Percentiles rank a stretch among this genome's conserved stretches.
These are phyloP conservation scores for Aphelenchoides fujianensis DNA, from an alignment of 1,140 invertebrate genomes.

Conservation along the genomic window DNA sequence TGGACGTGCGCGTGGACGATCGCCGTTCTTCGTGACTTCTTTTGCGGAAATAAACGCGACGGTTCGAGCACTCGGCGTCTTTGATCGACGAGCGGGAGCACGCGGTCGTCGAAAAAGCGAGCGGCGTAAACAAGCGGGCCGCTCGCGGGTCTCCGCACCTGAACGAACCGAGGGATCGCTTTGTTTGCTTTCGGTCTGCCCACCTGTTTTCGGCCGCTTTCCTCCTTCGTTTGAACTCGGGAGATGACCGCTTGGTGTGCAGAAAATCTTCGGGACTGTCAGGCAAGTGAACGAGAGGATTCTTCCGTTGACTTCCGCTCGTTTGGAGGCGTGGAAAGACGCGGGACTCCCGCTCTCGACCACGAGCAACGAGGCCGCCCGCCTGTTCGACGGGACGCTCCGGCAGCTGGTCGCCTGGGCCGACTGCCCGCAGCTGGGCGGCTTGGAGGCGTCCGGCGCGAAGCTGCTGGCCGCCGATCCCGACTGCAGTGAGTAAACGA, in stretches of 20 bases:
- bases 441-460: constrained; percentile 64
- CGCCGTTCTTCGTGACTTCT: background rate
- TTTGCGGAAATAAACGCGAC: too few relatives aligned
- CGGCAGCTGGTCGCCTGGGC: constrained; percentile 67
- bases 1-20: background rate
- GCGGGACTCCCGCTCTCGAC: constrained; percentile 63
- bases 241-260: constrained; percentile 54
- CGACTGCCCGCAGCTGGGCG: constrained; percentile 65
- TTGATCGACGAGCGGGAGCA: too few relatives aligned
- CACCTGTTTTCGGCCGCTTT: background rate
- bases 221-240: background rate
- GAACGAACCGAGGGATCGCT: too few relatives aligned
- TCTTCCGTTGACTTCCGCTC: too few relatives aligned
- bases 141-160: too few relatives aligned
- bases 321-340: constrained; percentile 63
- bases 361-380: constrained; percentile 65
- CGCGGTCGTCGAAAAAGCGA: too few relatives aligned
- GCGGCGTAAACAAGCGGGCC: too few relatives aligned
- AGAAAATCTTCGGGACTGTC: constrained; percentile 45
- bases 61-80: too few relatives aligned
- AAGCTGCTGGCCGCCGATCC: constrained; percentile 65
- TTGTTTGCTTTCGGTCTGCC: background rate
- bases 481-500: constrained; percentile 64
- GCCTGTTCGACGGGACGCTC: constrained; percentile 66
- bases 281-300: constrained; percentile 27